Conservation (phyloP, 1,140 invertebrate genomes). For the Batillaria attramentaria region DNA sequence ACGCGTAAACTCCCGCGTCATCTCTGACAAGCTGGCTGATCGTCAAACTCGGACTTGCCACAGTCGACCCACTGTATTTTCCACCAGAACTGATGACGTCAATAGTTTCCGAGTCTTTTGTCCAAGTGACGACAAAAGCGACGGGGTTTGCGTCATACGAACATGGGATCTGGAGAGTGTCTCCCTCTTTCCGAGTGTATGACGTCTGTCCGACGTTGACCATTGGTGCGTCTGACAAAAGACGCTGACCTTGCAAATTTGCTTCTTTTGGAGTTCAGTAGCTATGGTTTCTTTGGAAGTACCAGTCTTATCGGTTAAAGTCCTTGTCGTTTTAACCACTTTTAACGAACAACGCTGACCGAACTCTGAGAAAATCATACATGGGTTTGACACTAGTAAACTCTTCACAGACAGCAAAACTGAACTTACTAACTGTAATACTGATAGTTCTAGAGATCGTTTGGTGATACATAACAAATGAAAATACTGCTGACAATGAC, state of each 20-base stretch:
- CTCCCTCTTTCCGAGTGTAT: background rate
- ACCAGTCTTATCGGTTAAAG: too few relatives aligned
- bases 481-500: too few relatives aligned
- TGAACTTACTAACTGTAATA: too few relatives aligned
- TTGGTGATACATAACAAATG: too few relatives aligned
- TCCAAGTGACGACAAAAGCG: constrained; percentile 5
- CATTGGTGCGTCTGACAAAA: constrained; percentile 5
- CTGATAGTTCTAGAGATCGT: too few relatives aligned
- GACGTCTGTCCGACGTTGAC: background rate
- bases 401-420: too few relatives aligned
- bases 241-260: background rate
- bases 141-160: constrained; percentile 25
- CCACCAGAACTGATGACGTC: constrained; percentile 14
- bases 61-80: background rate
- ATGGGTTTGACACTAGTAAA: too few relatives aligned
- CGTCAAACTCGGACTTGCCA: background rate
- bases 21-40: background rate
- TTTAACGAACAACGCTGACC: too few relatives aligned
- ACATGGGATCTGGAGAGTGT: background rate
- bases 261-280: background rate
- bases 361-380: too few relatives aligned
- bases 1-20: constrained; percentile 4
- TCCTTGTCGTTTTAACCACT: too few relatives aligned
- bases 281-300: too few relatives aligned
- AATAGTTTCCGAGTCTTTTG: background rate